A percentile compares a stretch with the other conserved stretches of the same genome.
These are phyloP conservation scores for Shinisaurus crocodilurus DNA, from an alignment of 2,113 vertebrate genomes.

Conservation along the genomic window DNA sequence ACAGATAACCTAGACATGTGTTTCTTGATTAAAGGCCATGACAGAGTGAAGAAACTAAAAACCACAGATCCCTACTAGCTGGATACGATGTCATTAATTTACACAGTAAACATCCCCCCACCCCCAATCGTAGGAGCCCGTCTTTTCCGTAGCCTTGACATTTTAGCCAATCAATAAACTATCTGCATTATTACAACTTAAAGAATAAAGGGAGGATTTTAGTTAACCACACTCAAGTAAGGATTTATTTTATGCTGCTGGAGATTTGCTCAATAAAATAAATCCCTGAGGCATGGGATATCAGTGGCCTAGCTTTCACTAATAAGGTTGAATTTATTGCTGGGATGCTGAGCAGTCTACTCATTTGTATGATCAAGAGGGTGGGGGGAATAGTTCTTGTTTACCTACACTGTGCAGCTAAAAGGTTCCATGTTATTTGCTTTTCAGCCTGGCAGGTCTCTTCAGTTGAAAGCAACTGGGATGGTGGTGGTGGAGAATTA, in stretches of 20 bases:
- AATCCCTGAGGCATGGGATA: not conserved
- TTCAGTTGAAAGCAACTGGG: not conserved
- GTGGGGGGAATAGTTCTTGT: not conserved
- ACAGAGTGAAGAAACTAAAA: not conserved
- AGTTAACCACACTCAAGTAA: not conserved
- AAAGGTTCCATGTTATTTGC: not conserved
- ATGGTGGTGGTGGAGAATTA: too few relatives aligned
- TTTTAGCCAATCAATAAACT: not conserved
- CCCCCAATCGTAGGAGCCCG: not conserved
- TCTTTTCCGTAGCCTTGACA: not conserved
- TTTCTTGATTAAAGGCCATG: not conserved
- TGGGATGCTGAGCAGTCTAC: not conserved
- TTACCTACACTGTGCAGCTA: not conserved
- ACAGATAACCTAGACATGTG: not conserved
- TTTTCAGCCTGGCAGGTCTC: not conserved
- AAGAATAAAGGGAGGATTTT: not conserved
- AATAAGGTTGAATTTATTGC: not conserved
- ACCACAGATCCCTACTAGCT: not conserved
- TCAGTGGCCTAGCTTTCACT: not conserved
- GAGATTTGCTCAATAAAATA: constrained; percentile 13
- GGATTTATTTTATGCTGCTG: not conserved
- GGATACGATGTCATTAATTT: constrained; percentile 1
- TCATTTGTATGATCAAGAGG: not conserved
- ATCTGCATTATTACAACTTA: constrained; percentile 9
- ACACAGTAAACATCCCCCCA: not conserved